Percentiles rank a stretch among this genome's conserved stretches.
Conservation (phyloP, 2,797 vertebrate species). For the Peromyscus nudipes region DNA sequence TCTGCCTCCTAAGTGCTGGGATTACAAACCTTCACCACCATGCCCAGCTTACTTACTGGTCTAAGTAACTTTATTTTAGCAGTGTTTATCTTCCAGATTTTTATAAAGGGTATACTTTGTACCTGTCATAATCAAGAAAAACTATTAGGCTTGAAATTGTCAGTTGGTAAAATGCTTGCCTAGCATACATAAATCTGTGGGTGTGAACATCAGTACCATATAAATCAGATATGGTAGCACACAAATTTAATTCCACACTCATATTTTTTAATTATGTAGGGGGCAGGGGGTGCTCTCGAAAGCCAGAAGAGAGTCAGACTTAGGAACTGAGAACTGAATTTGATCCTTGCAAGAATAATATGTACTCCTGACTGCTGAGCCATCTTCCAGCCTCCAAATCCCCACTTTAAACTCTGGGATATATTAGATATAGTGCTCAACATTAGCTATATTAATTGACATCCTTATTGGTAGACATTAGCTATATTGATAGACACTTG, state of each 20-base stretch:
- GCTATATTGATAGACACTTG: conserved; percentile 42
- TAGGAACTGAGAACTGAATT: neutral
- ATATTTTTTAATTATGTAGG: neutral
- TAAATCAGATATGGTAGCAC: neutral
- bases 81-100: conserved; percentile 44
- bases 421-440: neutral
- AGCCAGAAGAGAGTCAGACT: neutral
- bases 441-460: neutral
- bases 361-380: neutral
- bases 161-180: neutral
- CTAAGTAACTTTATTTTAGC: conserved; percentile 43
- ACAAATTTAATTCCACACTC: neutral
- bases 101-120: neutral
- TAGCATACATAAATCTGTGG: neutral
- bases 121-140: conserved; percentile 25
- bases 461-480: neutral
- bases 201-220: neutral
- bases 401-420: conserved; percentile 8
- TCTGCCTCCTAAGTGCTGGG: neutral
- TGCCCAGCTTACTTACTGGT: neutral
- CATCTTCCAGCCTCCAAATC: neutral
- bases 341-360: neutral
- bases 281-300: neutral
- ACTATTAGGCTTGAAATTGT: neutral
- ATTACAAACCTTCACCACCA: neutral